phyloP scores from a whole-genome alignment of 2,888 invertebrate genomes.

The Heliconius erato region DNA sequence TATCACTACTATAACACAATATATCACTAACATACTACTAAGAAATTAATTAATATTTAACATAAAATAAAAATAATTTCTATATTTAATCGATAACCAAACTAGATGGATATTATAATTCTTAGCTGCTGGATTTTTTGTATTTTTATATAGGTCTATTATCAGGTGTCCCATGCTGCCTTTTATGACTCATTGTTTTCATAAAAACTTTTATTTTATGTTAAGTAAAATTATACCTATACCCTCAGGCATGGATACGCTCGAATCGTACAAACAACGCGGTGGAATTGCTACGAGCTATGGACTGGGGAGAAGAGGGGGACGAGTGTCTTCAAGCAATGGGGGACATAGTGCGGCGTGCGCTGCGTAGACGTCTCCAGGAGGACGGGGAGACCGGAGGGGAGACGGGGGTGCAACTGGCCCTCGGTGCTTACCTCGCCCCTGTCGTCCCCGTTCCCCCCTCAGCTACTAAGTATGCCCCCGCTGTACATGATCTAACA shows the following conservation, averaged over 20 bases:
- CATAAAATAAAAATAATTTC: too few species aligned
- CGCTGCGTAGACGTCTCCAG: slow-evolving; percentile 10
- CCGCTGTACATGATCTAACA: slow-evolving; percentile 92
- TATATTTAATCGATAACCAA: too few species aligned
- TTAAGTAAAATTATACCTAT: background rate
- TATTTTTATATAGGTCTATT: too few species aligned
- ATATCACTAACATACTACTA: too few species aligned
- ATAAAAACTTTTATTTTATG: too few species aligned
- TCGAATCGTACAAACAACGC: slow-evolving; percentile 70
- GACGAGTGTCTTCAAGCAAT: slow-evolving; percentile 90
- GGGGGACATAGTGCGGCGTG: slow-evolving; percentile 73
- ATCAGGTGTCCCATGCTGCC: too few species aligned
- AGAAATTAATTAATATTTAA: too few species aligned
- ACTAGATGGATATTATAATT: too few species aligned
- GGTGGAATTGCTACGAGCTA: slow-evolving; percentile 79
- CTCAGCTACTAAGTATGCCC: slow-evolving; percentile 90
- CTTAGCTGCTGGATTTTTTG: too few species aligned
- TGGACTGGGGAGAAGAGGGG: slow-evolving; percentile 93
- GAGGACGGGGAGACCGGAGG: slow-evolving; percentile 27
- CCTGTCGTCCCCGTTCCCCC: slow-evolving; percentile 89
- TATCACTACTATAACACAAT: too few species aligned
- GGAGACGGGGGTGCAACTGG: slow-evolving; percentile 87
- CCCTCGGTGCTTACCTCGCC: slow-evolving; percentile 92
- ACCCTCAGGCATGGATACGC: slow-evolving; percentile 71
- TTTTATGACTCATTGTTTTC: too few species aligned